These are phyloP conservation scores for Bombyx huttoni DNA, from an alignment of 2,888 invertebrate species.

Conservation along the genomic window DNA sequence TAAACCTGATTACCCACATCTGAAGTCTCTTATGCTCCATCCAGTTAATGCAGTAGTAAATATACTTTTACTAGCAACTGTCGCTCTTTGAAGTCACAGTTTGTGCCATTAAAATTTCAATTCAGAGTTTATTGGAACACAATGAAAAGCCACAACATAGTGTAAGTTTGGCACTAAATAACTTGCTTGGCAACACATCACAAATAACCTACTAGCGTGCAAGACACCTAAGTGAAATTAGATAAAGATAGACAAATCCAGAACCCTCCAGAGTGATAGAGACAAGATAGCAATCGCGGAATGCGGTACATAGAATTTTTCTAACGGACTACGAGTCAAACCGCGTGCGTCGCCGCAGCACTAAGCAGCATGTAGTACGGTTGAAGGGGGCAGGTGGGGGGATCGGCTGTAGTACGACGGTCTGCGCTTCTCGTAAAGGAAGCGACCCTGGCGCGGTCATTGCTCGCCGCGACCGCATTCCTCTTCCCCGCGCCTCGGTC, in stretches of 20 bases:
- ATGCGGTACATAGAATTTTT: conserved; percentile 70
- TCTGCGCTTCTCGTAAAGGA: conserved; percentile 69
- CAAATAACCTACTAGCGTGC: conserved; percentile 13
- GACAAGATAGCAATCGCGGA: conserved; percentile 48
- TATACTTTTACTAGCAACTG: conserved; percentile 2
- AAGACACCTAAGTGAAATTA: background rate
- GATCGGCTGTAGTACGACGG: conserved; percentile 62
- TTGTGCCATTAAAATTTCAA: background rate
- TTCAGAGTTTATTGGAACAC: background rate
- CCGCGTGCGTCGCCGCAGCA: conserved; percentile 53
- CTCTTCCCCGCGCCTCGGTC: conserved; percentile 43
- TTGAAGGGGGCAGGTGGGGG: conserved; percentile 31
- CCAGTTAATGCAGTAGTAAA: background rate
- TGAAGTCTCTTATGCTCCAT: background rate
- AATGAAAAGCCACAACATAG: conserved; percentile 3
- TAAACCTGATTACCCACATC: conserved; percentile 1
- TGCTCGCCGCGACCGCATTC: conserved; percentile 71
- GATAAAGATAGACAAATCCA: conserved; percentile 15
- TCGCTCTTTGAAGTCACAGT: background rate
- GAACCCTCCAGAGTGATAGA: conserved; percentile 31
- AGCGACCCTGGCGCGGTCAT: conserved; percentile 72
- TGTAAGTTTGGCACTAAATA: conserved; percentile 3
- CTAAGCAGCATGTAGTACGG: conserved; percentile 54
- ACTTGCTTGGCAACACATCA: conserved; percentile 7
- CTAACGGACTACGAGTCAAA: conserved; percentile 68